Percentiles rank a stretch among this genome's conserved stretches.
Conservation (phyloP, 2,797 vertebrate species). For the Micrastur ruficollis region DNA sequence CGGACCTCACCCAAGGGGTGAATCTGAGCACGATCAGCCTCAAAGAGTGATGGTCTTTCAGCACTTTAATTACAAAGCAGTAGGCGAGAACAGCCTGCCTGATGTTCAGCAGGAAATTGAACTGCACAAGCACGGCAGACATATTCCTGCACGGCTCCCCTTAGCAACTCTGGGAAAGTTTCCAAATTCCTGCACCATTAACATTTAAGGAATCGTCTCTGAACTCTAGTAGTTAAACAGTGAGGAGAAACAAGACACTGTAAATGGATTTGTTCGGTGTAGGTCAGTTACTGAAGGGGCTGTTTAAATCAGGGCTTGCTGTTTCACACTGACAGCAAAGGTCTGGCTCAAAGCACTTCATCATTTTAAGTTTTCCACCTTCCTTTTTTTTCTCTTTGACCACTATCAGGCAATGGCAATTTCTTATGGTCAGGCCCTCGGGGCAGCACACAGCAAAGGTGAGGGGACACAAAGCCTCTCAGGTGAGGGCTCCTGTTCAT, state of each 20-base stretch:
- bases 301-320: slow-evolving; percentile 28
- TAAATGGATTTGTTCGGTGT: slow-evolving; percentile 48
- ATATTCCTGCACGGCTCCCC: slow-evolving; percentile 31
- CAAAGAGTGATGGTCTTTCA: slow-evolving; percentile 27
- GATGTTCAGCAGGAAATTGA: slow-evolving; percentile 59
- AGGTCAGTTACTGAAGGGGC: slow-evolving; percentile 26
- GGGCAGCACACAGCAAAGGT: not conserved
- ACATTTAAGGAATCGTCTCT: slow-evolving; percentile 65
- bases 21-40: not conserved
- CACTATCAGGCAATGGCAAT: not conserved
- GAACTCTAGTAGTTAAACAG: slow-evolving; percentile 43
- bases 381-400: not conserved
- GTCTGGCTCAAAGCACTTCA: not conserved
- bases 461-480: not conserved
- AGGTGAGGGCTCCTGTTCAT: not conserved
- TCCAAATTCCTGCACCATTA: slow-evolving; percentile 66
- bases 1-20: not conserved
- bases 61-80: slow-evolving; percentile 51
- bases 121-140: slow-evolving; percentile 20
- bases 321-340: not conserved
- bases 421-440: rapidly evolving
- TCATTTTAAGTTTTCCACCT: not conserved
- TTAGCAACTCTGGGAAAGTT: slow-evolving; percentile 48
- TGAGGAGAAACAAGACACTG: slow-evolving; percentile 54
- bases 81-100: slow-evolving; percentile 27